Evolutionary conservation across 2,888 invertebrate species (phyloP), one percentile per base, ranked within the genome.

Genomic region (Andrena bicolor): DNA sequence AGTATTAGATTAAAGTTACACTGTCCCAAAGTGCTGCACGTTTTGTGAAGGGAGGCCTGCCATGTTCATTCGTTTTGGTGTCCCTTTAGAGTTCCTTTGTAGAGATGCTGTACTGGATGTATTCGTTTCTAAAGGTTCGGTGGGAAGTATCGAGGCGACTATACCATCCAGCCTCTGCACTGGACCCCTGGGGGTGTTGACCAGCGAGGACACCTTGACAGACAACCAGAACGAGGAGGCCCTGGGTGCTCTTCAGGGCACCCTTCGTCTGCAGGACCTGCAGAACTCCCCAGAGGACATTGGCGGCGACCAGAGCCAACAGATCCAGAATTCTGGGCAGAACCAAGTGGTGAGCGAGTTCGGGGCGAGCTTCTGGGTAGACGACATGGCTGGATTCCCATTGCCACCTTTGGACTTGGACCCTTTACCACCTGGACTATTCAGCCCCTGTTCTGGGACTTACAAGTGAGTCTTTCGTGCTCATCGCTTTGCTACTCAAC

Each of bases 381-480:
- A 97, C 94, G 97, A 97, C 94, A 97, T 97, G 96, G 97, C 97
- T 72, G 97, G 97, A 51, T 98, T 98, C 94, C 96, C 97, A 0
- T 94, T 98, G 89, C 97, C 98, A 30, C 96, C 97, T 0, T 94
- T 98, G 88, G 98, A 98, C 92, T 95, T 98, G 92, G 98, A 98
- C 92, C 98, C 98, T 7, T 94, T 98, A 86, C 97, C 98, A 0
- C 96, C 98, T 72, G 98, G 98, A 90, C 97, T 98, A 2, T 98
- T 98, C 94, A 97, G 97, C 66, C 97, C 98, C 0, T 97, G 97
- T 92, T 96, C 97, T 78, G 96, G 96, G 79, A 95, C 95, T 69
- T 97, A 97, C 95, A 97, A 97, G 96, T 96, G 90, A 96, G 96
- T 82, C 51, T 13, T 49, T 26, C 4, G 2, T 1, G n/a, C 7